These are phyloP conservation scores for Acleris laterana DNA, from an alignment of 2,888 invertebrate species.

Conservation along the genomic window DNA sequence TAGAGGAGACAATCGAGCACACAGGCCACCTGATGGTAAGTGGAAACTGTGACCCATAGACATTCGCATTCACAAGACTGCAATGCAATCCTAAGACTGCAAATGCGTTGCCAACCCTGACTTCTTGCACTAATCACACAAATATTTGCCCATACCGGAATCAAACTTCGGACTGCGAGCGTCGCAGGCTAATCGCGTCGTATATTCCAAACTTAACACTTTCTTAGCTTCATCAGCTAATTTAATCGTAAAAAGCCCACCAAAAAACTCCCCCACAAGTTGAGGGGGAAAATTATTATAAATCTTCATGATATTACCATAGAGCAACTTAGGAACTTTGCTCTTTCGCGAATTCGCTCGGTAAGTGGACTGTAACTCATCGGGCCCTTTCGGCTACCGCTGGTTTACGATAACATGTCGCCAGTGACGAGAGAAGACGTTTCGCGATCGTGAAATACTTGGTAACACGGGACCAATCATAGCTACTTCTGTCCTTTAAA, in stretches of 20 bases:
- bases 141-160: no score
- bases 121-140: no score
- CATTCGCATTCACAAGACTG: no score
- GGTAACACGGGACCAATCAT: no score
- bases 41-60: no score
- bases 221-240: not conserved
- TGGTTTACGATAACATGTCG: conserved; percentile 51
- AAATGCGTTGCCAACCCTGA: no score
- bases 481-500: no score
- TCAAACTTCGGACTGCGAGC: no score
- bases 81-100: no score
- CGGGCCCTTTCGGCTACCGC: conserved; percentile 61
- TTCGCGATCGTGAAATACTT: no score
- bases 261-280: conserved; percentile 73
- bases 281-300: conserved; percentile 77
- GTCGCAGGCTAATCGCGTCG: not conserved
- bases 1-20: no score
- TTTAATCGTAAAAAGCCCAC: conserved; percentile 46
- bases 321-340: conserved; percentile 78
- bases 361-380: conserved; percentile 81
- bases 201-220: not conserved
- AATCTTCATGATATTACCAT: conserved; percentile 83
- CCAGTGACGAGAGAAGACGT: not conserved
- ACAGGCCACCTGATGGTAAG: no score
- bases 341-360: conserved; percentile 72